Conservation (phyloP, 2,797 vertebrate species). For the Pipistrellus pipistrellus region DNA sequence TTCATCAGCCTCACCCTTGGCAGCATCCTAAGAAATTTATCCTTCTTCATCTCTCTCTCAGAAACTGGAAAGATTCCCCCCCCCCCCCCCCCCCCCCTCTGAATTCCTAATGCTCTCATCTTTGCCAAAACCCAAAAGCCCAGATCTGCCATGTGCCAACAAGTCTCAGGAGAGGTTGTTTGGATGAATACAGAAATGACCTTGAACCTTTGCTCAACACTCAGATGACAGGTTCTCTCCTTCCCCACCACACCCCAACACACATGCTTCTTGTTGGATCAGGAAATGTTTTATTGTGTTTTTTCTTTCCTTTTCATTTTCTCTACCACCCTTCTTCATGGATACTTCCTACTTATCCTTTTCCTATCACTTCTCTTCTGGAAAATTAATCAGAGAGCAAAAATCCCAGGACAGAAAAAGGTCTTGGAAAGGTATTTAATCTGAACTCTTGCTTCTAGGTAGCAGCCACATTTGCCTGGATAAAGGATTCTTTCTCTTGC, state of each 20-base stretch:
- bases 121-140: conserved; percentile 79
- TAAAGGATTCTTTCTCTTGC: neutral
- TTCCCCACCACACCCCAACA: conserved; percentile 64
- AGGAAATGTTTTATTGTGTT: conserved; percentile 55
- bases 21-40: conserved; percentile 68
- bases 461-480: neutral
- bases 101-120: conserved; percentile 68
- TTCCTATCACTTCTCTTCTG: conserved; percentile 41
- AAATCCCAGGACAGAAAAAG: conserved; percentile 57
- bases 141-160: conserved; percentile 66
- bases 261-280: conserved; percentile 60
- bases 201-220: conserved; percentile 75
- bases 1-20: conserved; percentile 78
- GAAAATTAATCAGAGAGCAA: conserved; percentile 83
- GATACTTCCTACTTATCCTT: conserved; percentile 25
- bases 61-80: conserved; percentile 59
- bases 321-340: conserved; percentile 42
- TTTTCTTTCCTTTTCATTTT: conserved; percentile 24
- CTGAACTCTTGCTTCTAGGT: neutral
- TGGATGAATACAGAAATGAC: conserved; percentile 74
- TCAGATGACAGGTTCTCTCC: conserved; percentile 74
- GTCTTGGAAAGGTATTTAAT: neutral
- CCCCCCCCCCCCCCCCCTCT: neutral
- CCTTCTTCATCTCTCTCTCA: conserved; percentile 61
- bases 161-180: conserved; percentile 70